phyloP scores from a whole-genome alignment of 2,113 vertebrate species.

The Scatophagus argus region DNA sequence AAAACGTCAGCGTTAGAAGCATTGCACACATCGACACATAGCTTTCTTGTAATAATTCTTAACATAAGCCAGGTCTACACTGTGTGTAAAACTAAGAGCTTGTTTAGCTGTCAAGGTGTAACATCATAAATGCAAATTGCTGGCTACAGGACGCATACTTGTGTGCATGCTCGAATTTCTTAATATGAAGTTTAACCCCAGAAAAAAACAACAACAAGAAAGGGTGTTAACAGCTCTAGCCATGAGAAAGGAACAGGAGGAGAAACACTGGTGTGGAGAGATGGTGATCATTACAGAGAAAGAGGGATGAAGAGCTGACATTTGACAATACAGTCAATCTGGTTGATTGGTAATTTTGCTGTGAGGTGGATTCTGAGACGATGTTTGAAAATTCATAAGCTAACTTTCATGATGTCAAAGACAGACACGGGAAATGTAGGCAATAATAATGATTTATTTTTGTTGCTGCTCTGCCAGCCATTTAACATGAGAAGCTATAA shows the following conservation, averaged over 20 bases:
- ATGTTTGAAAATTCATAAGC: neutral
- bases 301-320: neutral
- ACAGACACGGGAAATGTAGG: neutral
- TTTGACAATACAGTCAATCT: neutral
- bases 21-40: neutral
- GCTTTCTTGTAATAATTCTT: neutral
- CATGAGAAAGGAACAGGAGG: neutral
- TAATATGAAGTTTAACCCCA: no score
- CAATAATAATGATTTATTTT: neutral
- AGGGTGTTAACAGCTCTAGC: neutral
- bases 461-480: neutral
- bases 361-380: neutral
- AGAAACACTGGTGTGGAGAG: no score
- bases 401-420: neutral
- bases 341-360: neutral
- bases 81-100: neutral
- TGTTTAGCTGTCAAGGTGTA: neutral
- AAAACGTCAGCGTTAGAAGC: neutral
- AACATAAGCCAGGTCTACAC: neutral
- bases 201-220: no score
- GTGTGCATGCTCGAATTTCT: no score
- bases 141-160: no score
- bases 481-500: conserved; percentile 1
- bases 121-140: neutral
- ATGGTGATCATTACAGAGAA: neutral